Evolutionary conservation across 2,113 vertebrate genomes (phyloP).

Genomic region (Varanus komodoensis): DNA sequence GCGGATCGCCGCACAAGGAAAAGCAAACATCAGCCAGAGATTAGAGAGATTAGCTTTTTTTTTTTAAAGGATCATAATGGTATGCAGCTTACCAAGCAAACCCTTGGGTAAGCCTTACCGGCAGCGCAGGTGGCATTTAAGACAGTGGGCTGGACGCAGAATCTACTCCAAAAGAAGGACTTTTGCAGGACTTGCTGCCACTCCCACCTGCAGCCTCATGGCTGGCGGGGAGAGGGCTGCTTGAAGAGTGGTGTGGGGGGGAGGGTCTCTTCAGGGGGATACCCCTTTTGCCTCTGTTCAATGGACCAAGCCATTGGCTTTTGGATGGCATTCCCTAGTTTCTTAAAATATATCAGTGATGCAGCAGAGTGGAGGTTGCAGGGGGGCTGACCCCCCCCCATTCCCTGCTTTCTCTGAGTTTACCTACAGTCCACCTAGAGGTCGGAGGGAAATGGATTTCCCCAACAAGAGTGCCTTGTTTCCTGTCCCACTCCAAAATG

Average conservation of each 20-base stretch:
- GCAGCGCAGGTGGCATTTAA: background rate
- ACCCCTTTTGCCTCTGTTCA: background rate
- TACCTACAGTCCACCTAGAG: too few relatives aligned
- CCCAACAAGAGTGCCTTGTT: too few relatives aligned
- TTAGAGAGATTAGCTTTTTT: background rate
- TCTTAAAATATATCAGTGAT: background rate
- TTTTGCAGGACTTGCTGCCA: background rate
- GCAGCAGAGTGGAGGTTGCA: too few relatives aligned
- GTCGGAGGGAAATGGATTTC: too few relatives aligned
- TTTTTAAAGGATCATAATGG: background rate
- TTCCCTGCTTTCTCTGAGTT: too few relatives aligned
- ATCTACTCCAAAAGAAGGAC: background rate
- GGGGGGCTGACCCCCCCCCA: too few relatives aligned
- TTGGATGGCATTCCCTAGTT: background rate
- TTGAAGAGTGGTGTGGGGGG: background rate
- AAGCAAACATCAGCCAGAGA: background rate
- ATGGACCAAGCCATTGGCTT: background rate
- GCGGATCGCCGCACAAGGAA: background rate
- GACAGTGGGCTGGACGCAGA: background rate
- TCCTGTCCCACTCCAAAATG: too few relatives aligned
- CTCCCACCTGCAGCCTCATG: background rate
- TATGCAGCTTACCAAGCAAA: background rate
- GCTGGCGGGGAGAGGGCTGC: background rate
- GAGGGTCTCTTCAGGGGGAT: too few relatives aligned
- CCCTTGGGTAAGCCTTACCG: background rate